These are phyloP conservation scores for Drosophila seguyi DNA, from an alignment of 1,140 invertebrate genomes.

Conservation along the genomic window DNA sequence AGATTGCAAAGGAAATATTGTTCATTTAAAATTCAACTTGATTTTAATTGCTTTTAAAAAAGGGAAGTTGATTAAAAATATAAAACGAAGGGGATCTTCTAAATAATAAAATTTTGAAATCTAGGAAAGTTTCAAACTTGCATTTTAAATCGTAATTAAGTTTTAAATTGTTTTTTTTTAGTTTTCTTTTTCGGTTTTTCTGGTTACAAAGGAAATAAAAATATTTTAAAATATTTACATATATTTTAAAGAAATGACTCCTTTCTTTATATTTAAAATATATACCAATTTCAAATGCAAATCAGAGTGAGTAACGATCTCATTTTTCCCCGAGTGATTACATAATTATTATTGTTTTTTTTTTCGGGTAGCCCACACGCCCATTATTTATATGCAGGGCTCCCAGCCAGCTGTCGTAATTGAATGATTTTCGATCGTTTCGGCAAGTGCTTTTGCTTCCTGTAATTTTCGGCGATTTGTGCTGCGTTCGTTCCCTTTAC, in stretches of 20 bases:
- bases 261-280: not conserved
- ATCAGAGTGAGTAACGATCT: slow-evolving; percentile 4
- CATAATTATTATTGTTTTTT: slow-evolving; percentile 32
- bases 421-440: slow-evolving; percentile 79
- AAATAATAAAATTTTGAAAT: not conserved
- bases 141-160: not conserved
- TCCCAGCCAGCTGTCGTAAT: slow-evolving; percentile 59
- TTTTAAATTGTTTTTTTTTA: no score
- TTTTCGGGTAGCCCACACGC: slow-evolving; percentile 20
- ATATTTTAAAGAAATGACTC: not conserved
- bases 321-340: slow-evolving; percentile 32
- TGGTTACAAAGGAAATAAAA: no score
- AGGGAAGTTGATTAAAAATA: no score
- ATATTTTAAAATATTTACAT: no score
- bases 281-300: slow-evolving; percentile 14
- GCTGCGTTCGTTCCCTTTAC: slow-evolving; percentile 4
- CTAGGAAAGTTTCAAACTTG: not conserved
- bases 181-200: no score
- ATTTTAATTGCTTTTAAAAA: not conserved
- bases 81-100: not conserved
- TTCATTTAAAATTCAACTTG: not conserved
- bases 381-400: slow-evolving; percentile 45
- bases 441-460: slow-evolving; percentile 76
- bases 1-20: no score
- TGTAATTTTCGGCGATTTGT: slow-evolving; percentile 76